A percentile compares a stretch with the other conserved stretches of the same genome.
These are phyloP conservation scores for Oophaga pumilio DNA, from an alignment of 2,113 vertebrate genomes.

Conservation along the genomic window DNA sequence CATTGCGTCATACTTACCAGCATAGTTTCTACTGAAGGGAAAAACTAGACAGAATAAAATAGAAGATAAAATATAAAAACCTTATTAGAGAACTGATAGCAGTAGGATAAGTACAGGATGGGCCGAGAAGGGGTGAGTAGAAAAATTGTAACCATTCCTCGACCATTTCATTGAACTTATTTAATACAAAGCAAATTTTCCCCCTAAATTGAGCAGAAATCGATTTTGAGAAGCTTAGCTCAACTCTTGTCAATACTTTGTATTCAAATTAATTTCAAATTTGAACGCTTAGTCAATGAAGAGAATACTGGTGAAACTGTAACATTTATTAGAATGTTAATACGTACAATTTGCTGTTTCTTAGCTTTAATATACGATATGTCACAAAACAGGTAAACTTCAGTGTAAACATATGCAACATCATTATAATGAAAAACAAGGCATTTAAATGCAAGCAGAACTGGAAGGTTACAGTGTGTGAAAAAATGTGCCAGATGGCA, in stretches of 20 bases:
- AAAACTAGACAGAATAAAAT: too few species aligned
- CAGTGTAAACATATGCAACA: constrained; percentile 21
- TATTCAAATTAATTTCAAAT: background rate
- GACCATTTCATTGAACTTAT: too few species aligned
- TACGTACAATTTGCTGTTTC: background rate
- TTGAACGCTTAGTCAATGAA: background rate
- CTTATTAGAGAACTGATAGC: too few species aligned
- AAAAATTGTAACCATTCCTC: too few species aligned
- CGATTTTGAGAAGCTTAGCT: too few species aligned
- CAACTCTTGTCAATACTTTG: background rate
- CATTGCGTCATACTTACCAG: too few species aligned
- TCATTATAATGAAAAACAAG: constrained; percentile 38
- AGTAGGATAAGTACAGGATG: too few species aligned
- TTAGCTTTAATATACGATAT: background rate
- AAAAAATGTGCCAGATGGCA: constrained; percentile 42
- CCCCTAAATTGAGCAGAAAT: too few species aligned
- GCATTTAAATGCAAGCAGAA: constrained; percentile 36
- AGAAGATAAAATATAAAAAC: too few species aligned
- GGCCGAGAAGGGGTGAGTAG: too few species aligned
- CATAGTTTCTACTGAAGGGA: too few species aligned
- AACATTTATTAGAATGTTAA: background rate
- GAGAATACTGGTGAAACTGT: background rate
- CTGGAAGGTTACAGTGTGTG: constrained; percentile 37
- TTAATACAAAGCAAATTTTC: too few species aligned
- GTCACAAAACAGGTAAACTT: background rate